A percentile compares a stretch with the other conserved stretches of the same genome.
phyloP scores from a whole-genome alignment of 2,797 vertebrate genomes.

The Hydrophis major region DNA sequence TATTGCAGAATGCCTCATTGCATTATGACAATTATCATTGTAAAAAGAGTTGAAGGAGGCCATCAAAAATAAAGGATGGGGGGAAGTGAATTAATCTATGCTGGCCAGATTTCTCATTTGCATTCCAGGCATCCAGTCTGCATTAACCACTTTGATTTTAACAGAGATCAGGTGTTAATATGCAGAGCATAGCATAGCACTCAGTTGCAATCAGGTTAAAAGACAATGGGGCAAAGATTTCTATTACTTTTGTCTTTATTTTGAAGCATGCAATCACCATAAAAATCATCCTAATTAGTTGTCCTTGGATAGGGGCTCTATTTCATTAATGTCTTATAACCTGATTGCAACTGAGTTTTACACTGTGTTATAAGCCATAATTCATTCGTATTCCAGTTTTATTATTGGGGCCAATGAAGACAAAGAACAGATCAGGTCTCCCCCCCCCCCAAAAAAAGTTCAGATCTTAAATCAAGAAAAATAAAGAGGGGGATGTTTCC shows the following conservation, averaged over 20 bases:
- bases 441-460: neutral
- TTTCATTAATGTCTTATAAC: neutral
- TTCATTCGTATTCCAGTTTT: neutral
- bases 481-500: neutral
- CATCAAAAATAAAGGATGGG: neutral
- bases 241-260: neutral
- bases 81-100: neutral
- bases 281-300: neutral
- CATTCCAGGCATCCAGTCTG: neutral
- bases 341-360: neutral
- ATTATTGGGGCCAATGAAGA: neutral
- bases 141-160: neutral
- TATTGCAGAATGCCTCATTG: neutral
- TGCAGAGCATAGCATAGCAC: neutral
- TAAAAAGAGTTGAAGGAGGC: neutral
- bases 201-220: neutral
- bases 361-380: neutral
- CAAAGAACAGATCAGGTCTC: neutral
- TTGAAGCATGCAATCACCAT: neutral
- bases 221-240: neutral
- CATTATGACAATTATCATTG: neutral
- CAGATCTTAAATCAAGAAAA: neutral
- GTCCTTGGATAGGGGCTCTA: neutral
- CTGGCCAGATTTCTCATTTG: conserved; percentile 3
- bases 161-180: neutral